A percentile compares a stretch with the other conserved stretches of the same genome.
Conservation (phyloP, 2,113 vertebrate species). For the Okapia johnstoni region DNA sequence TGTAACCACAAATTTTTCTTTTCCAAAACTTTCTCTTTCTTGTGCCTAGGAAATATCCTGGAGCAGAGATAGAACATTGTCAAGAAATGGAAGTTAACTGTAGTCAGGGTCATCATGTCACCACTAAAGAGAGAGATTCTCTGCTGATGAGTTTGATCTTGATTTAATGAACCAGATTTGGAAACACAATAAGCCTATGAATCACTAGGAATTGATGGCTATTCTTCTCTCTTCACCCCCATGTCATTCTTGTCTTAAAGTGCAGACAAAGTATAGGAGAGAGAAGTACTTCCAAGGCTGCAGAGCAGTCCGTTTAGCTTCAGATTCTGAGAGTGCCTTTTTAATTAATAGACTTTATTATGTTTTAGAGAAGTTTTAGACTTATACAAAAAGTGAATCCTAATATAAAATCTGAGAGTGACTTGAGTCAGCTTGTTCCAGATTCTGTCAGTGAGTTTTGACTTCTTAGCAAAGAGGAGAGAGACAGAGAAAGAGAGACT, state of each 20-base stretch:
- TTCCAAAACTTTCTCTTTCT: not conserved
- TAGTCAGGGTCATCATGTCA: not conserved
- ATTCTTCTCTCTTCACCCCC: not conserved
- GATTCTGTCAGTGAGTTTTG: constrained; percentile 64
- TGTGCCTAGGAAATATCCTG: not conserved
- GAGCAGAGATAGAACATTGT: not conserved
- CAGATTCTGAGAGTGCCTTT: not conserved
- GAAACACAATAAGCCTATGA: not conserved
- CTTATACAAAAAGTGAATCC: not conserved
- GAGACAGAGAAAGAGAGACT: constrained; percentile 24
- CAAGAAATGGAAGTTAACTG: not conserved
- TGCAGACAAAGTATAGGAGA: not conserved
- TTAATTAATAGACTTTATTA: not conserved
- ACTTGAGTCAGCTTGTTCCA: constrained; percentile 52
- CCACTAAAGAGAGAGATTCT: not conserved
- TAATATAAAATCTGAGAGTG: not conserved
- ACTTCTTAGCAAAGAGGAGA: constrained; percentile 68
- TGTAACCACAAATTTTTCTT: not conserved
- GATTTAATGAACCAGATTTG: not conserved
- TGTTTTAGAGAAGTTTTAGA: not conserved
- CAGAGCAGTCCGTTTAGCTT: not conserved
- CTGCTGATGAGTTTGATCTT: not conserved
- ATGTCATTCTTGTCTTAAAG: not conserved
- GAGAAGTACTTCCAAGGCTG: not conserved
- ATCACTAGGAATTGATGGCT: not conserved